These are phyloP conservation scores for Yasuhikotakia modesta DNA, from an alignment of 2,797 vertebrate genomes.

Conservation along the genomic window DNA sequence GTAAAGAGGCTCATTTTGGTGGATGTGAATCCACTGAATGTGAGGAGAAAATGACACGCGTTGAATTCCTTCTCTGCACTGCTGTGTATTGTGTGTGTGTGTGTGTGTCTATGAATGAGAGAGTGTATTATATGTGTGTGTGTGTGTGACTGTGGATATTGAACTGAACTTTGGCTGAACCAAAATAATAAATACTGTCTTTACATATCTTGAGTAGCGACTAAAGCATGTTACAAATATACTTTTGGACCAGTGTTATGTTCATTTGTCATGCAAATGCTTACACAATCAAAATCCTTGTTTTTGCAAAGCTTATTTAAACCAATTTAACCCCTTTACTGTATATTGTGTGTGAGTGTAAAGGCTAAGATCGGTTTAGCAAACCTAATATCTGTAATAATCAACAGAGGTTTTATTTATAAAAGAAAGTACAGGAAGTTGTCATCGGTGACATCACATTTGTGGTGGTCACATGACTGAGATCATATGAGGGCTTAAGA, in stretches of 20 bases:
- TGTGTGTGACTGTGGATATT: no score
- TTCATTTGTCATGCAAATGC: constrained; percentile 24
- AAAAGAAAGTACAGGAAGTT: background rate
- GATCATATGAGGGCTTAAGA: background rate
- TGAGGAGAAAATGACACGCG: constrained; percentile 47
- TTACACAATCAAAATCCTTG: background rate
- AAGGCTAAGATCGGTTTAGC: background rate
- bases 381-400: background rate
- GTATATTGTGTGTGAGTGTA: constrained; percentile 6
- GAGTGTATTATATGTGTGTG: constrained; percentile 12
- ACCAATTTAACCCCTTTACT: constrained; percentile 21
- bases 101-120: constrained; percentile 10
- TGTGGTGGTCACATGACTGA: no score
- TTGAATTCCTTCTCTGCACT: constrained; percentile 57
- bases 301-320: background rate
- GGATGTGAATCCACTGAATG: constrained; percentile 1
- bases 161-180: no score
- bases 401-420: background rate
- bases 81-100: no score
- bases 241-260: constrained; percentile 38
- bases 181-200: constrained; percentile 56
- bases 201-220: constrained; percentile 43
- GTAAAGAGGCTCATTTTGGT: no score
- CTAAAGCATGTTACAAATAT: constrained; percentile 37
- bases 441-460: no score